Evolutionary conservation across 2,113 vertebrate genomes (phyloP), one percentile per base, ranked within the genome.

Genomic region (Equus przewalskii): DNA sequence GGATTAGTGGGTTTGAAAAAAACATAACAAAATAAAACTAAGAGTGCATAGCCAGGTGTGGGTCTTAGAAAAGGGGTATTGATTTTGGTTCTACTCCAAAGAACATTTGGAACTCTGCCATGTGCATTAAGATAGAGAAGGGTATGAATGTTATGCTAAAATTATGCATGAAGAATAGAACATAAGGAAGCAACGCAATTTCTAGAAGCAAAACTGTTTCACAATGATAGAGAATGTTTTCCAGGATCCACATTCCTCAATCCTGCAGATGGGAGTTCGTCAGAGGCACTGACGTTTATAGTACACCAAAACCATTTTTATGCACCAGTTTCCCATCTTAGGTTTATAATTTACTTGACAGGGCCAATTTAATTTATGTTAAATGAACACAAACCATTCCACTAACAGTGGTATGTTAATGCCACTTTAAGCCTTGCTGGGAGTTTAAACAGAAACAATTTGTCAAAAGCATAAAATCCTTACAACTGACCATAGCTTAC

Each of bases 261-360:
- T 70, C 49, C 60, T 4, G 0, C 8, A 84, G 81, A 93, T 58
- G 36, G 69, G 30, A 93, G 28, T 65, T 4, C 64, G 95, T 98
- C 88, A 97, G 84, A 98, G 91, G 89, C 60, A 84, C 78, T 96
- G 36, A 70, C 24, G 28, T 30, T 93, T 60, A 95, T 65, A 90
- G 6, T 64, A 13, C 28, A 95, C 65, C 88, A 30, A 67, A 93
- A 79, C 16, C 78, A 96, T 92, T 36, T 72, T 70, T 79, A 92
- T 14, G 93, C 80, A 92, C 89, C 93, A 80, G 69, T 91, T 97
- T 72, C 95, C 91, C 94, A 97, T 98, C 93, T 97, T 81, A 10
- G 16, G 1, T 97, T 89, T 98, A 87, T 97, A 97, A 98, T 98
- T 98, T 98, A 97, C 92, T 97, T 96, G 97, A 98, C 94, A 98